These are phyloP conservation scores for Eidolon helvum DNA, from an alignment of 2,113 vertebrate species.

Conservation along the genomic window DNA sequence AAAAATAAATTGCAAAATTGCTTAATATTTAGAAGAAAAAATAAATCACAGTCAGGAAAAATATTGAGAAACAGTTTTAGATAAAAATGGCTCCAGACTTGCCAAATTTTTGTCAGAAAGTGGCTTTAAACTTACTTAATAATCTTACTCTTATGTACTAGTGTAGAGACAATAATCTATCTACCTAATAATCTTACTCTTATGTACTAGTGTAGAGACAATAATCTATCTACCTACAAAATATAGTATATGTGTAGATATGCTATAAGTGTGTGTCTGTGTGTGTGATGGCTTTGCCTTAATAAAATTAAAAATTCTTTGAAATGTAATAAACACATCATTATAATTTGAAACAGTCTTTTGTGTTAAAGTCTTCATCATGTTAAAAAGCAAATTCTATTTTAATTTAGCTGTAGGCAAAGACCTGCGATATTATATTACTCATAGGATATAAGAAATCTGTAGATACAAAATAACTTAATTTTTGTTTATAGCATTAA, in stretches of 20 bases:
- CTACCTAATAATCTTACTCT: neutral
- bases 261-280: neutral
- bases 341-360: neutral
- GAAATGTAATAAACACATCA: neutral
- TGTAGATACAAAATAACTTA: neutral
- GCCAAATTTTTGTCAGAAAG: neutral
- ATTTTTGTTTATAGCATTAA: neutral
- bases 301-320: neutral
- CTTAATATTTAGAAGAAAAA: neutral
- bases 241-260: neutral
- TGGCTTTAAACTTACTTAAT: neutral
- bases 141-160: neutral
- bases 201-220: neutral
- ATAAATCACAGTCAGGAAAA: neutral
- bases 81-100: neutral
- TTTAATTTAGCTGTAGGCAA: neutral
- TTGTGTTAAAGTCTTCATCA: neutral
- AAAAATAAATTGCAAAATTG: neutral
- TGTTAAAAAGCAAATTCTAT: neutral
- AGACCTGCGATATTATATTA: neutral
- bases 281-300: neutral
- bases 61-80: neutral
- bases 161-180: neutral
- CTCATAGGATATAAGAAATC: neutral
- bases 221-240: neutral